phyloP scores from a whole-genome alignment of 1,140 invertebrate genomes.

The Watersipora subatra region DNA sequence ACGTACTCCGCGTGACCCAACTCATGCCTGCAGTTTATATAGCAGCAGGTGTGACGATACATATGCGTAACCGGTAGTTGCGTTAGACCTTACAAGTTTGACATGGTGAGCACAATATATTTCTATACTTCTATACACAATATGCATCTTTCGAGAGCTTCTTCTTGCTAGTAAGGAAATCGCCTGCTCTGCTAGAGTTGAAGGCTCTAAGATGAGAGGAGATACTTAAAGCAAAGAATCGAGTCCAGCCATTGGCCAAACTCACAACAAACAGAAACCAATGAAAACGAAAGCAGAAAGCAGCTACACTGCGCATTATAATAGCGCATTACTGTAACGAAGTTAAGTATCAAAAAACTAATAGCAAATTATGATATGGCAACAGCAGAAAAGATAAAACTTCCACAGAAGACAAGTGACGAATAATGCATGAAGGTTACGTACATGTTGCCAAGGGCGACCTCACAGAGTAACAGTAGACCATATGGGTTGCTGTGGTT shows the following conservation, averaged over 20 bases:
- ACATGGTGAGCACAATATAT: not conserved
- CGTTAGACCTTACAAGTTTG: too few relatives aligned
- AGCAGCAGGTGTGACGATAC: not conserved
- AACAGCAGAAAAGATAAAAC: too few relatives aligned
- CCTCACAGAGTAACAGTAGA: conserved; percentile 80
- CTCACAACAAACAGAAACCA: too few relatives aligned
- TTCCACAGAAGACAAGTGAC: not conserved
- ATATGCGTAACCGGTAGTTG: not conserved
- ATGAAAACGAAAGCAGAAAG: too few relatives aligned
- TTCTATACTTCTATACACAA: not conserved
- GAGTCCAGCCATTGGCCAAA: too few relatives aligned
- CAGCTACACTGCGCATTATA: too few relatives aligned
- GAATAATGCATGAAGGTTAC: conserved; percentile 48
- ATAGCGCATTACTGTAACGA: too few relatives aligned
- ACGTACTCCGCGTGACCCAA: conserved; percentile 23
- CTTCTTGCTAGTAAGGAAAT: not conserved
- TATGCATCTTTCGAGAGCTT: not conserved
- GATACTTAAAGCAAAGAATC: too few relatives aligned
- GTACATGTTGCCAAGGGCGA: conserved; percentile 75
- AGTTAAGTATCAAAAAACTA: too few relatives aligned
- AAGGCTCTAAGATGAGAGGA: too few relatives aligned
- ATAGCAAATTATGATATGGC: too few relatives aligned
- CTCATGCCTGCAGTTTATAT: conserved; percentile 36
- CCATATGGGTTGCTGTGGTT: conserved; percentile 56
- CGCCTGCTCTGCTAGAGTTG: too few relatives aligned